Evolutionary conservation across 2,113 vertebrate species (phyloP).

Genomic region (Erythrolamprus reginae): DNA sequence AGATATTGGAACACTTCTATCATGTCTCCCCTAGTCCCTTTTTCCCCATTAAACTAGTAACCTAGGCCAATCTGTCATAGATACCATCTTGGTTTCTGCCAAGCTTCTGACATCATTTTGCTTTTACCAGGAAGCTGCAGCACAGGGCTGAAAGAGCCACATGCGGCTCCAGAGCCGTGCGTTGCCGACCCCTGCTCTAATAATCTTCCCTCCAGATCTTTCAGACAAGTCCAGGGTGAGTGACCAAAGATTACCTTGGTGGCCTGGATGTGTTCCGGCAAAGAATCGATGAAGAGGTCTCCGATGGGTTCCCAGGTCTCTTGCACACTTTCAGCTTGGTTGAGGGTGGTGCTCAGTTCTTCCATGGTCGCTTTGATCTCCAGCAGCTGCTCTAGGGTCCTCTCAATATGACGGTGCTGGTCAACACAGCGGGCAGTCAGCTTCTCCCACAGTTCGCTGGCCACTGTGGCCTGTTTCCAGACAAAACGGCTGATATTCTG

Average conservation of each 20-base stretch:
- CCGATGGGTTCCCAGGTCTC: constrained; percentile 95
- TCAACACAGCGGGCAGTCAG: constrained; percentile 90
- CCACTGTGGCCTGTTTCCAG: constrained; percentile 95
- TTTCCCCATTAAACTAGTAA: too few relatives aligned
- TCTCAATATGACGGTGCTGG: constrained; percentile 91
- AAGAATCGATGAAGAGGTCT: constrained; percentile 94
- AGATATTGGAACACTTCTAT: too few relatives aligned
- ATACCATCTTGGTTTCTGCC: neutral
- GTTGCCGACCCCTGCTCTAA: too few relatives aligned
- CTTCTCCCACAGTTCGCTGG: constrained; percentile 96
- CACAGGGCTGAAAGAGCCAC: too few relatives aligned
- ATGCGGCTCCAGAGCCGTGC: too few relatives aligned
- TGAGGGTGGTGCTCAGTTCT: constrained; percentile 78
- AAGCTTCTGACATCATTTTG: neutral
- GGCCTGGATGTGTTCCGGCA: constrained; percentile 93
- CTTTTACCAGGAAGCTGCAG: too few relatives aligned
- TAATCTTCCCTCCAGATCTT: neutral
- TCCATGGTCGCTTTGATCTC: constrained; percentile 92
- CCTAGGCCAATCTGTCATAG: neutral
- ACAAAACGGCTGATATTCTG: constrained; percentile 92
- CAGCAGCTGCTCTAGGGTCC: constrained; percentile 86
- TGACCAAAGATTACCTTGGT: constrained; percentile 77
- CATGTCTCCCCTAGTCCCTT: too few relatives aligned
- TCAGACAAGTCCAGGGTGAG: neutral
- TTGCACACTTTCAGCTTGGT: constrained; percentile 85